Conservation (phyloP, 2,888 invertebrate genomes). For the Aporophyla nigra region DNA sequence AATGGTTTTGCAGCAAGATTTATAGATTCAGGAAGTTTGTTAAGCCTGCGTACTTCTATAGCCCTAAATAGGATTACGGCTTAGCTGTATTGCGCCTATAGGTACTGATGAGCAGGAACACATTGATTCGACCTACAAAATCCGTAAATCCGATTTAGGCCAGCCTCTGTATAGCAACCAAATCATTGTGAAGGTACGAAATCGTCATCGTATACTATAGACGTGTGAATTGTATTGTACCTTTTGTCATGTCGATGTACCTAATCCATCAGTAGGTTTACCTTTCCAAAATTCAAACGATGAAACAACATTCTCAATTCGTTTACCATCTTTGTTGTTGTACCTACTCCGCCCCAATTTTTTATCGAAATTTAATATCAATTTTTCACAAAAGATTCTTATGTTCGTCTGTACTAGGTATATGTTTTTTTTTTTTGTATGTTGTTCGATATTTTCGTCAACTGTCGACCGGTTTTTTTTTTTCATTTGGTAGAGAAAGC, state of each 20-base stretch:
- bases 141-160: slow-evolving; percentile 40
- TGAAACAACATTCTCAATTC: background rate
- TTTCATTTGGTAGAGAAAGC: too few relatives aligned
- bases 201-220: background rate
- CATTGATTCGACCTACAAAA: slow-evolving; percentile 12
- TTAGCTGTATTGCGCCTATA: slow-evolving; percentile 32
- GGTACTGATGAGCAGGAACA: slow-evolving; percentile 10
- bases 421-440: too few relatives aligned
- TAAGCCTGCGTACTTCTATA: background rate
- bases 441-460: too few relatives aligned
- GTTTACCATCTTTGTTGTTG: background rate
- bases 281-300: slow-evolving; percentile 3
- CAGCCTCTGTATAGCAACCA: slow-evolving; percentile 1
- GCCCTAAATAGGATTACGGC: slow-evolving; percentile 21
- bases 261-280: background rate
- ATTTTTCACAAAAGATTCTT: too few relatives aligned
- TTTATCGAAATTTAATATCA: too few relatives aligned
- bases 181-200: background rate
- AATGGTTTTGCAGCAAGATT: slow-evolving; percentile 25
- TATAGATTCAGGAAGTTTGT: slow-evolving; percentile 24
- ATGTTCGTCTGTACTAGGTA: too few relatives aligned
- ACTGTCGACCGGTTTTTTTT: too few relatives aligned
- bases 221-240: background rate
- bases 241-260: background rate
- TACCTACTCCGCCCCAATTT: too few relatives aligned